Percentiles rank a stretch among this genome's conserved stretches.
phyloP scores from a whole-genome alignment of 2,113 vertebrate genomes.

The Pimephales promelas region DNA sequence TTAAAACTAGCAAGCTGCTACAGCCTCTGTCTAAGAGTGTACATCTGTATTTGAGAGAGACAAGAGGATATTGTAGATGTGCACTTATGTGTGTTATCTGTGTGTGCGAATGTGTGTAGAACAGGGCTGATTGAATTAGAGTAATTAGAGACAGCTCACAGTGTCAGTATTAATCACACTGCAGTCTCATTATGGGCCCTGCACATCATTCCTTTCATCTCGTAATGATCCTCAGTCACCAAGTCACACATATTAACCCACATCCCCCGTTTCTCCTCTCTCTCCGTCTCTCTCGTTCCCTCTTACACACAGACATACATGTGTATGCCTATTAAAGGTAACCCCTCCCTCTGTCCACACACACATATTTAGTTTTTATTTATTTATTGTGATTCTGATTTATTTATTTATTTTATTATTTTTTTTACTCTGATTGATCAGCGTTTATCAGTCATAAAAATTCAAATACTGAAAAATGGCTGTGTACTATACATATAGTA shows the following conservation, averaged over 20 bases:
- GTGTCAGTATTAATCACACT: constrained; percentile 65
- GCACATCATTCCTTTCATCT: constrained; percentile 60
- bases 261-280: constrained; percentile 37
- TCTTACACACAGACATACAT: background rate
- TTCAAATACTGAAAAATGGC: background rate
- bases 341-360: background rate
- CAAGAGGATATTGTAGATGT: constrained; percentile 42
- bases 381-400: background rate
- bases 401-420: background rate
- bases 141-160: constrained; percentile 64
- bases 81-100: constrained; percentile 46
- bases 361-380: background rate
- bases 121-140: constrained; percentile 62
- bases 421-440: background rate
- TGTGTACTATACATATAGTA: background rate
- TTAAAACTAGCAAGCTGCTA: constrained; percentile 2
- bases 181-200: constrained; percentile 60
- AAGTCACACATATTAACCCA: constrained; percentile 51
- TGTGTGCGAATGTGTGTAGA: constrained; percentile 51
- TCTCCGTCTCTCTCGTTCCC: constrained; percentile 2
- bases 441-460: background rate
- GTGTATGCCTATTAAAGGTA: background rate
- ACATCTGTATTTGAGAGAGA: constrained; percentile 32
- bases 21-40: constrained; percentile 11
- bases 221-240: constrained; percentile 52